phyloP scores from a whole-genome alignment of 1,140 invertebrate genomes.

The Hirudo medicinalis region DNA sequence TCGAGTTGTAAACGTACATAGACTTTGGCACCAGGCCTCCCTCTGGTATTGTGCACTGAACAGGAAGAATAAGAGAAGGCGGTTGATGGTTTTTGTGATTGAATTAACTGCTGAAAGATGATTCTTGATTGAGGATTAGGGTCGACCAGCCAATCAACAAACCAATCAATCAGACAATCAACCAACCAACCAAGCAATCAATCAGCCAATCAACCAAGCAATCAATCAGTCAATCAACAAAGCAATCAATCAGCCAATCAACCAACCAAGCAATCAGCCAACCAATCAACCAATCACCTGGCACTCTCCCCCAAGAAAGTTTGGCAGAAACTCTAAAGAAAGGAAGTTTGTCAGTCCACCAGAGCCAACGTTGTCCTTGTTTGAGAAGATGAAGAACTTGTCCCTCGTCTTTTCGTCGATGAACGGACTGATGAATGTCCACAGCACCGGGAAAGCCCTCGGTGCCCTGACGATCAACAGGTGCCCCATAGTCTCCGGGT shows the following conservation, averaged over 20 bases:
- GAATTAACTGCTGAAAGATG: background rate
- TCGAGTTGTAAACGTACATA: constrained; percentile 56
- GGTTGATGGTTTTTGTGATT: background rate
- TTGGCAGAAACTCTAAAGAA: constrained; percentile 68
- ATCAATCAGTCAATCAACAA: too few species aligned
- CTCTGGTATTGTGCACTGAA: constrained; percentile 64
- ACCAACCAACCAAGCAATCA: background rate
- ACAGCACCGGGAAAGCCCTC: constrained; percentile 84
- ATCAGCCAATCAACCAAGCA: background rate
- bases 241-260: background rate
- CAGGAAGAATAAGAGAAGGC: background rate
- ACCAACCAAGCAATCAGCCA: background rate
- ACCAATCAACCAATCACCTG: constrained; percentile 50
- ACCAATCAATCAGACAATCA: background rate
- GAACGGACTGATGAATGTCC: constrained; percentile 90
- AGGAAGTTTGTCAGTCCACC: constrained; percentile 76
- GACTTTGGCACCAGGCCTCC: constrained; percentile 77
- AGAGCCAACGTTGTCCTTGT: constrained; percentile 62
- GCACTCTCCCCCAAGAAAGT: constrained; percentile 76
- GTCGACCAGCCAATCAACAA: background rate
- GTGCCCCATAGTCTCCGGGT: constrained; percentile 81
- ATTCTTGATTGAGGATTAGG: background rate
- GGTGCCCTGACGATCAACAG: constrained; percentile 76
- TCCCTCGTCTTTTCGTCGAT: constrained; percentile 88
- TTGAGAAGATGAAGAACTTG: constrained; percentile 85